Base-by-base conservation (phyloP, 2,797 vertebrate species). In the Champsocephalus esox region DNA sequence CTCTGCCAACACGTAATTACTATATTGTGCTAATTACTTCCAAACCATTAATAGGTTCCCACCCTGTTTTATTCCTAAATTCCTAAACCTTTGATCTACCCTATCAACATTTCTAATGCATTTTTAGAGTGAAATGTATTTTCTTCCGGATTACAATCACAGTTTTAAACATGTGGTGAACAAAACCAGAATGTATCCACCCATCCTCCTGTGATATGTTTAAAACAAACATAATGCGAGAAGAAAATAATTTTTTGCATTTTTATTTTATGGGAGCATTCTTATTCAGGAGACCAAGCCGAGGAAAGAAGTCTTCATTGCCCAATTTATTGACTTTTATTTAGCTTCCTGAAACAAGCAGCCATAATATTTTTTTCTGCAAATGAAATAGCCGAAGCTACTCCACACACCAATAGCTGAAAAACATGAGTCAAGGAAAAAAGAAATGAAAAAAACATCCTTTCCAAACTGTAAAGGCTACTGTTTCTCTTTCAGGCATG, bases 1-100 rank as follows among this genome's bases (percentile, higher is more conserved):
- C 54, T 57, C 46, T 61, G 44, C 49, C 32, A 60, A 32, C 16
- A 62, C 41, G 52, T 61, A 70, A 77, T 76, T 50, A 73, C 69
- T 73, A 43, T 67, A 38, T 80, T 57, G 49, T 50, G 21, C 58
- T 49, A 73, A 75, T 60, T 70, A 64, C 46, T 60, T 67, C n/a
- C 44, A 54, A 73, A 73, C 43, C 34, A 28, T 69, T 62, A 63
- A 50, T 58, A 58, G 10, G 46, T 32, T 57, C 52, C 58, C 52
- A 55, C 44, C 44, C 55, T 55, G 52, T 61, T 68, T 61, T 32
- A 48, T 59, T 61, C 58, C 19, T 50, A 9, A 63, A 46, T 19
- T 63, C 38, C 50, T 44, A 19, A 60, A 68, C 17, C 11, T 41
- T 3, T 13, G 12, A 67, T 21, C 58, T 52, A 19, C 17, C 56